Percentiles rank a stretch among this genome's conserved stretches.
Conservation (phyloP, 2,113 vertebrate genomes). For the Diglossa brunneiventris region DNA sequence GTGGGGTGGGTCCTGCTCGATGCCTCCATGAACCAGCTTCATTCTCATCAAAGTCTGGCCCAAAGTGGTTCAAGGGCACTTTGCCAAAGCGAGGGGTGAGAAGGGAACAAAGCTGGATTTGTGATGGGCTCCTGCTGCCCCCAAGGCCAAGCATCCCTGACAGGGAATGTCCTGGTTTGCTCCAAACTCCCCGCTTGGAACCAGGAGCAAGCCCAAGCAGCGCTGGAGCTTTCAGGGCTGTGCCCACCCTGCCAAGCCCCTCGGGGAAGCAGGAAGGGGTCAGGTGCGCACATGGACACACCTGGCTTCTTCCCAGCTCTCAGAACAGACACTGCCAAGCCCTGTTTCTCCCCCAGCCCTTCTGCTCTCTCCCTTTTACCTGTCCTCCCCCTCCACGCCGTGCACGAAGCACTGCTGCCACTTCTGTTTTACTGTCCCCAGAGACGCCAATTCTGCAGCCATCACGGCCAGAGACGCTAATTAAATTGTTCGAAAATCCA, state of each 20-base stretch:
- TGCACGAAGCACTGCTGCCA: neutral
- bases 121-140: neutral
- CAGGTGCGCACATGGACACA: neutral
- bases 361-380: neutral
- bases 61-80: neutral
- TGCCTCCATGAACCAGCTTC: neutral
- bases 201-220: neutral
- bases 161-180: neutral
- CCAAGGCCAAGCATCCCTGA: neutral
- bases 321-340: neutral
- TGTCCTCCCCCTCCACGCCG: neutral
- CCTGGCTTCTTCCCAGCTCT: neutral
- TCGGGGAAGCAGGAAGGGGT: fast-evolving
- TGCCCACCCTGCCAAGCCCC: neutral
- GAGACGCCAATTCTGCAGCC: slow-evolving; percentile 8
- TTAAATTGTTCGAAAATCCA: slow-evolving; percentile 60
- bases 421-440: neutral
- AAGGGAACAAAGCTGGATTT: neutral
- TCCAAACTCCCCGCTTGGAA: neutral
- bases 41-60: neutral
- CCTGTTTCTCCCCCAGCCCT: neutral
- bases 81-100: neutral
- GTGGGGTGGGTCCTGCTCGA: fast-evolving
- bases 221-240: neutral
- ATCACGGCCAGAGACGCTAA: neutral